A percentile compares a stretch with the other conserved stretches of the same genome.
Conservation (phyloP, 2,797 vertebrate genomes). For the Intellagama lesueurii region DNA sequence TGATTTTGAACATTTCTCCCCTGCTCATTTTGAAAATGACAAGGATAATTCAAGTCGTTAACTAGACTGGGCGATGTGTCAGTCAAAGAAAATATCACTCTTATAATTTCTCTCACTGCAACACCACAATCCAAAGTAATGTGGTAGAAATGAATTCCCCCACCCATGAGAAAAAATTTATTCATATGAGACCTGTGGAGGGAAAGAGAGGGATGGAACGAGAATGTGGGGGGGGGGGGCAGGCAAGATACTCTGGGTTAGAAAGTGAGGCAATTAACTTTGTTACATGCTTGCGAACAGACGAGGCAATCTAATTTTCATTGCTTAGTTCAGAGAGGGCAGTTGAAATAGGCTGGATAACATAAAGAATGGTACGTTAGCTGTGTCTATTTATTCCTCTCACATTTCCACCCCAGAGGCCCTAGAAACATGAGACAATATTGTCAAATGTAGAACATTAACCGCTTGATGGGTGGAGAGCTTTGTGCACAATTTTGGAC, state of each 20-base stretch:
- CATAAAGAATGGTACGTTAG: slow-evolving; percentile 4
- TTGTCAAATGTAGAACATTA: too few relatives aligned
- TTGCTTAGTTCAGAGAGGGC: not conserved
- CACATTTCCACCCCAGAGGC: not conserved
- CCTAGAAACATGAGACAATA: too few relatives aligned
- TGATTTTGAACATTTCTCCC: slow-evolving; percentile 68
- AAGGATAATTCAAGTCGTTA: slow-evolving; percentile 78
- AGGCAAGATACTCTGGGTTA: slow-evolving; percentile 17
- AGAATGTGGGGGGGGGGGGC: not conserved
- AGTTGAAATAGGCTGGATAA: not conserved
- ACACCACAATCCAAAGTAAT: slow-evolving; percentile 53
- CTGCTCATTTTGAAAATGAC: slow-evolving; percentile 72
- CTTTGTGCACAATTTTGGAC: too few relatives aligned
- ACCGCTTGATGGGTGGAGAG: too few relatives aligned
- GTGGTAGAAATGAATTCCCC: slow-evolving; percentile 68
- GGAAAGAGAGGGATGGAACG: not conserved
- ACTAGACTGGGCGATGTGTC: slow-evolving; percentile 71
- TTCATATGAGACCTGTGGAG: slow-evolving; percentile 38
- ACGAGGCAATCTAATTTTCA: slow-evolving; percentile 41
- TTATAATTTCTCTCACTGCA: slow-evolving; percentile 63
- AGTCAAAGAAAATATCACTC: slow-evolving; percentile 73
- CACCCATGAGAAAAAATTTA: slow-evolving; percentile 60
- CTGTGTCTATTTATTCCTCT: not conserved
- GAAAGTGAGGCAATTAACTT: slow-evolving; percentile 37
- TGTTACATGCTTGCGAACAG: slow-evolving; percentile 31